Evolutionary conservation across 2,113 vertebrate genomes (phyloP).

Genomic region (Chinchilla lanigera): DNA sequence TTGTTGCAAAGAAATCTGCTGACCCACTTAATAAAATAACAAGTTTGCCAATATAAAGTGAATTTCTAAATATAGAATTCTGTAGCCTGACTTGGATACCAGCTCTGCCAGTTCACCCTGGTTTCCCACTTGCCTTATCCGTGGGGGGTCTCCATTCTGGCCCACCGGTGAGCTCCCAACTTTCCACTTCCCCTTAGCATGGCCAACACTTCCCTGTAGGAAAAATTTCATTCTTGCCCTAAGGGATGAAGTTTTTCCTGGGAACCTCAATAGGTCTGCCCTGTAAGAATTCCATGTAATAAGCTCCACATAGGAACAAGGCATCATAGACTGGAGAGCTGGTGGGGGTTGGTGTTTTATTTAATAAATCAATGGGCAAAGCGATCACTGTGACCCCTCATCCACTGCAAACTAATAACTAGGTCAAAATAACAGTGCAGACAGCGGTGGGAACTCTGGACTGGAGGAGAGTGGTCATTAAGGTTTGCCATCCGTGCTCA

Average conservation of each 20-base stretch:
- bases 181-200: not conserved
- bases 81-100: not conserved
- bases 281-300: not conserved
- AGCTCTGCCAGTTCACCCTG: not conserved
- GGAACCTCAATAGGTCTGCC: no score
- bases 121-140: not conserved
- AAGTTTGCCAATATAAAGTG: not conserved
- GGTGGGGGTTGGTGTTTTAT: not conserved
- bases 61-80: not conserved
- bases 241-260: not conserved
- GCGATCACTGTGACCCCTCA: not conserved
- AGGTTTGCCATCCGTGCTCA: not conserved
- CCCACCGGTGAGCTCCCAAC: not conserved
- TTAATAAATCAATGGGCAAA: conserved; percentile 16
- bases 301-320: not conserved
- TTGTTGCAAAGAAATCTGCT: not conserved
- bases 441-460: not conserved
- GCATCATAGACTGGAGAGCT: not conserved
- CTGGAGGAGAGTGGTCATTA: not conserved
- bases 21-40: not conserved
- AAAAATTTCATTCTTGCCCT: not conserved
- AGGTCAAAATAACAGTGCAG: not conserved
- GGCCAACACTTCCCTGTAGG: not conserved
- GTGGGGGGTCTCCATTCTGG: not conserved
- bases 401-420: not conserved